Base-by-base conservation (phyloP, 37 sponge, comb jelly and placozoan species). In the Petrosia ficiformis region DNA sequence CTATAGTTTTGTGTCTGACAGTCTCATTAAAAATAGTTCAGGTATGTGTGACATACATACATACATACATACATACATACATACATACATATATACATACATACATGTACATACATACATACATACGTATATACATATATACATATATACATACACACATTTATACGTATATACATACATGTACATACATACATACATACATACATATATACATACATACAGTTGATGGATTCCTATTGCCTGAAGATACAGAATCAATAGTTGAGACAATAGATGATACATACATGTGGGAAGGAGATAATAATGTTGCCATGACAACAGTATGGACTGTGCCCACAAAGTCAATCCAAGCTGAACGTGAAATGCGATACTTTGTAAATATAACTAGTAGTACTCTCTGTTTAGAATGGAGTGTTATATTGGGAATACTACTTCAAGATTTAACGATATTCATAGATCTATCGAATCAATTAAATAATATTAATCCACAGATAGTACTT, bases 351-450 rank as follows among this genome's bases (percentile, higher is more conserved):
- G 54, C 87, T 14, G 92, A 91, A 41, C 74, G 73, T 16, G 92
- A 91, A 40, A 77, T 91, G 24, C 85, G 87, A 86, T 91, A 73
- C 35, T 80, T 92, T 69, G 76, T 73, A 59, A 74, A 84, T 31
- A 71, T 88, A 16, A 67, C 60, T 22, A 42, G 77, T 31, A 67
- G 41, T 2, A 69, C 90, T 4, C 38, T 29, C 24, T 81, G 93
- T 41, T 2, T 92, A 44, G 93, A 88, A 36, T 92, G 93, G 93
- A 38, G 58, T 4, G 0, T 84, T 25, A 29, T 87, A 38, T 64
- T 87, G 30, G 79, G 72, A 5, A 31, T 80, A 6, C 71, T 92
- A 33, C 70, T 92, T 5, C 71, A 78, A 38, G 90, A 92, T 26
- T 24, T 24, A 1, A 29, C 74, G 4, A 35, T 82, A n/a, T 19